These are phyloP conservation scores for Cremastobaeus sp. DNA, from an alignment of 2,888 invertebrate species.

Conservation along the genomic window DNA sequence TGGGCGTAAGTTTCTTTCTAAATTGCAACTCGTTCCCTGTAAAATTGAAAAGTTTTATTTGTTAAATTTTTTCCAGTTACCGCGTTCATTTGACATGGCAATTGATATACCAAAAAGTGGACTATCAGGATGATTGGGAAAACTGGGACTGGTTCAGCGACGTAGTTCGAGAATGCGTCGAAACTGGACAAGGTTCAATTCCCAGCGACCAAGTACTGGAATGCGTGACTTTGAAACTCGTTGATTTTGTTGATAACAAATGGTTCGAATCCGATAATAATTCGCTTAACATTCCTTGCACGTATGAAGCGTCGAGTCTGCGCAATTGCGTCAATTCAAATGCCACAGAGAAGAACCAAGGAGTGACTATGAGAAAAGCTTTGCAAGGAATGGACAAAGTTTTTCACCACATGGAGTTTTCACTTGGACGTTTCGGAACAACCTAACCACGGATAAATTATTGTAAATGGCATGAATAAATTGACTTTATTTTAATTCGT, in stretches of 20 bases:
- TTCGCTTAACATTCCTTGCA: constrained; percentile 9
- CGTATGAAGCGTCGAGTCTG: constrained; percentile 37
- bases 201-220: constrained; percentile 67
- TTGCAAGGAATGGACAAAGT: constrained; percentile 47
- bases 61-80: constrained; percentile 61
- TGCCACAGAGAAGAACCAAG: constrained; percentile 10
- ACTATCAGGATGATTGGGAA: constrained; percentile 70
- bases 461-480: no score
- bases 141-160: constrained; percentile 72
- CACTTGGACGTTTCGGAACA: no score
- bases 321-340: constrained; percentile 29
- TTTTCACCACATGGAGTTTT: constrained; percentile 43
- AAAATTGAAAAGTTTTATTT: neutral
- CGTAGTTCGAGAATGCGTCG: constrained; percentile 68
- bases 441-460: no score
- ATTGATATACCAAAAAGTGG: constrained; percentile 67
- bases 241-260: constrained; percentile 60
- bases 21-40: no score
- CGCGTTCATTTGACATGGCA: constrained; percentile 67
- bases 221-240: constrained; percentile 66
- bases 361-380: constrained; percentile 21
- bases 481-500: no score
- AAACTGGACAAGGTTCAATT: constrained; percentile 64
- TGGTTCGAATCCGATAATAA: constrained; percentile 26
- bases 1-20: constrained; percentile 69